Evolutionary conservation across 2,797 vertebrate genomes (phyloP), one percentile per base, ranked within the genome.

Genomic region (Dromococcyx pavoninus): DNA sequence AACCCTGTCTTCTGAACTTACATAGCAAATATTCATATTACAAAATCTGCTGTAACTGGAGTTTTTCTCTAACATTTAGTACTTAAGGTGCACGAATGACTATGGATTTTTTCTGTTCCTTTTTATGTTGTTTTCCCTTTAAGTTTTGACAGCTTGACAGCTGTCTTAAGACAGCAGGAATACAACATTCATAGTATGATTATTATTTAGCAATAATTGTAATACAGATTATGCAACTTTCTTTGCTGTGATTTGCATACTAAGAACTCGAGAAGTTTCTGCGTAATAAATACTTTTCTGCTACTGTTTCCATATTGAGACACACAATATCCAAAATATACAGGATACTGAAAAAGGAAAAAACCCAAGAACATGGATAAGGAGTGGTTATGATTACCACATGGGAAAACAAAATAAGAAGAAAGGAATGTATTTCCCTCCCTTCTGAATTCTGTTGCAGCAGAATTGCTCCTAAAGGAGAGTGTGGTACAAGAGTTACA

Each of bases 331-430:
- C 62, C 61, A 80, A 86, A 77, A 69, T 46, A 75, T 39, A 80
- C 4, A 67, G 61, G 14, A 67, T 41, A 65, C 51, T 30, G 44
- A 77, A 71, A 86, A 17, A 67, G 7, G 18, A 22, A 75, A 77
- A 56, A 70, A 17, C 27, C 46, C 39, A 66, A 80, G 27, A 92
- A 78, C 56, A 60, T 28, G 54, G 77, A 81, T 79, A 79, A 82
- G 33, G 17, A 60, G 10, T 30, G 6, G 14, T 79, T 56, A 22
- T 4, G 30, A n/a, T 62, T 53, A 71, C 32, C 15, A 28, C 0
- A 2, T 58, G 71, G 71, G 89, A 79, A 95, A 95, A 66, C 37
- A 85, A 88, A 44, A 33, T 72, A 74, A 84, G 53, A 80, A 53
- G 39, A 62, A 72, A 65, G 37, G 24, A 79, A 75, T 61, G 10